Conservation (phyloP, 2,797 vertebrate species). For the Huso huso region DNA sequence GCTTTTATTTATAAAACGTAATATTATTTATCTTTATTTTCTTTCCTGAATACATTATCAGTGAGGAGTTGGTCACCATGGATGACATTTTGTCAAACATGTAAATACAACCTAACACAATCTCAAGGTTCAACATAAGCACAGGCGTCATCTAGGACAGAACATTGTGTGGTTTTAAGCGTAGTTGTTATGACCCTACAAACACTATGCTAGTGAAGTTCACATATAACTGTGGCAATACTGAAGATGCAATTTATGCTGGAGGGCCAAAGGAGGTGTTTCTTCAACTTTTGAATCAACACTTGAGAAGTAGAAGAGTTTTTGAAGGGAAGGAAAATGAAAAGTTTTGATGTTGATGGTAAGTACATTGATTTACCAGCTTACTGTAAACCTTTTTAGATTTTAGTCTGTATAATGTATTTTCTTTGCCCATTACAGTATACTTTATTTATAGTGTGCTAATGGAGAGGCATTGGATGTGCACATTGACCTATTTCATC, state of each 20-base stretch:
- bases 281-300: not conserved
- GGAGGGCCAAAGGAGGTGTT: not conserved
- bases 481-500: not conserved
- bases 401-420: not conserved
- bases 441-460: not conserved
- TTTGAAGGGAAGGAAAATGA: not conserved
- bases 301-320: not conserved
- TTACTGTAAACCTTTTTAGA: not conserved
- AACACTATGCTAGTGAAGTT: not conserved
- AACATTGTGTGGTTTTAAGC: not conserved
- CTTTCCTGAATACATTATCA: too few species aligned
- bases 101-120: not conserved
- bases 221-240: not conserved
- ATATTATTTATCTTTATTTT: too few species aligned
- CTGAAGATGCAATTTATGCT: not conserved
- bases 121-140: not conserved
- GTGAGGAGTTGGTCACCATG: too few species aligned
- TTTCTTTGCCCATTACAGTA: too few species aligned
- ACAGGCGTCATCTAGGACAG: not conserved
- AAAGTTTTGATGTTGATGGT: not conserved
- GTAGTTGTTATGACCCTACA: not conserved
- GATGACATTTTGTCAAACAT: too few species aligned
- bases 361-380: not conserved
- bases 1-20: too few species aligned
- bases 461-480: not conserved